Conservation (phyloP, 2,888 invertebrate genomes). For the Rhamnusium bicolor region DNA sequence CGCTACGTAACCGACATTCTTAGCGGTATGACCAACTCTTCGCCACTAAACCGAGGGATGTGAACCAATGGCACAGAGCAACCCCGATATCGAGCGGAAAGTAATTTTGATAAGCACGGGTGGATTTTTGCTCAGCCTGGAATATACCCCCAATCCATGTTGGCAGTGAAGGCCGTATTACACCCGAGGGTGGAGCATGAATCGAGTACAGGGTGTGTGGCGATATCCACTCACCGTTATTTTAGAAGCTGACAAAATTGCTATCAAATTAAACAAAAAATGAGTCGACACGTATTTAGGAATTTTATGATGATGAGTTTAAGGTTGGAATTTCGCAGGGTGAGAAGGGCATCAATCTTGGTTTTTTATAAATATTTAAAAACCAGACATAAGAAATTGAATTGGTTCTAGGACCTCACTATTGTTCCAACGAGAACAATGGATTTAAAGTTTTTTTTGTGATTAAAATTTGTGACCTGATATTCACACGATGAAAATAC, state of each 20-base stretch:
- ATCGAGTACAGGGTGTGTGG: conserved; percentile 1
- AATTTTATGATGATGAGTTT: too few species aligned
- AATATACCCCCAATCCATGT: background rate
- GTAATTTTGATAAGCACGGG: conserved; percentile 63
- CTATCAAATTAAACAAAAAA: background rate
- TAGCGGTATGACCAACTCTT: conserved; percentile 60
- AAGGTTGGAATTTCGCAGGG: too few species aligned
- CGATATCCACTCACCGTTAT: background rate
- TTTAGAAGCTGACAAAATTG: background rate
- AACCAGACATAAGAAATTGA: too few species aligned
- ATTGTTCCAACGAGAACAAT: too few species aligned
- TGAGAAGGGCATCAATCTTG: too few species aligned
- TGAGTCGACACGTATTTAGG: background rate
- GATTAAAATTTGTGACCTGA: too few species aligned
- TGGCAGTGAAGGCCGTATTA: conserved; percentile 11
- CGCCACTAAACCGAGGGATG: conserved; percentile 60
- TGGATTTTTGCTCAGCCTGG: background rate
- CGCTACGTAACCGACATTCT: conserved; percentile 62
- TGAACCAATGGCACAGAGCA: conserved; percentile 66
- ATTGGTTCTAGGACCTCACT: too few species aligned
- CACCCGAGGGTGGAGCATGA: conserved; percentile 17
- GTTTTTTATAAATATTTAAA: too few species aligned
- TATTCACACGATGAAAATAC: too few species aligned
- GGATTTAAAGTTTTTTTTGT: too few species aligned
- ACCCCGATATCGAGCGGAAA: conserved; percentile 70